Evolutionary conservation across 1,140 invertebrate genomes (phyloP), one percentile per base, ranked within the genome.

Genomic region (Ceratina australensis): DNA sequence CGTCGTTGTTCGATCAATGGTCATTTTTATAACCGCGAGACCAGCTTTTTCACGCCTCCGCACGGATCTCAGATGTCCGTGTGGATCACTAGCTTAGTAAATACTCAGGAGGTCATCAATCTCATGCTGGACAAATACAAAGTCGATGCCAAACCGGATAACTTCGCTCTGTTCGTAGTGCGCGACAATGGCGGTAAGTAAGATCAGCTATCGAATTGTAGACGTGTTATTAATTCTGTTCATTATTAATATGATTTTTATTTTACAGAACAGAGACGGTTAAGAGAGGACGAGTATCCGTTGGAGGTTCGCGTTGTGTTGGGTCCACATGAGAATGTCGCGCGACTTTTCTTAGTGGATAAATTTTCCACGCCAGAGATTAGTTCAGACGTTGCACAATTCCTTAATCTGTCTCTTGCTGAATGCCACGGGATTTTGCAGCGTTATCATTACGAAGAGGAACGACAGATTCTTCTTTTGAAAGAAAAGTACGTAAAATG

Each of bases 11-110:
- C 96, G 0, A 97, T 97, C 47, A 98, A 97, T 90, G 96, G 97
- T 1, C 96, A 98, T 89, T 97, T 96, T 90, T 98, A 97, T 87
- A 96, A 97, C 90, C 94, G 96, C 68, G 96, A 97, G 93, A 97
- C 97, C 0, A 96, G 96, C 87, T 96, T 97, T 77, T 98, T 97
- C 85, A 97, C 96, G 4, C 96, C 96, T 1, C 96, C 96, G 0
- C 94, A 96, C 86, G 96, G 96, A 20, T 97, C 96, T 82, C 95
- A 96, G 82, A 97, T 97, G 93, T 96, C 95, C 80, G 96, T 98
- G 1, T 97, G 95, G 95, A 95, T 97, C 0, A 95, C 96, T 10
- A 97, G 96, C 73, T 91, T 96, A 72, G 95, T 97, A 49, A 96
- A 94, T 79, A 96, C 96, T 24, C 94, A 94, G 76, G 96, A 97